Conservation (phyloP, 2,797 vertebrate genomes). For the Channa striata region DNA sequence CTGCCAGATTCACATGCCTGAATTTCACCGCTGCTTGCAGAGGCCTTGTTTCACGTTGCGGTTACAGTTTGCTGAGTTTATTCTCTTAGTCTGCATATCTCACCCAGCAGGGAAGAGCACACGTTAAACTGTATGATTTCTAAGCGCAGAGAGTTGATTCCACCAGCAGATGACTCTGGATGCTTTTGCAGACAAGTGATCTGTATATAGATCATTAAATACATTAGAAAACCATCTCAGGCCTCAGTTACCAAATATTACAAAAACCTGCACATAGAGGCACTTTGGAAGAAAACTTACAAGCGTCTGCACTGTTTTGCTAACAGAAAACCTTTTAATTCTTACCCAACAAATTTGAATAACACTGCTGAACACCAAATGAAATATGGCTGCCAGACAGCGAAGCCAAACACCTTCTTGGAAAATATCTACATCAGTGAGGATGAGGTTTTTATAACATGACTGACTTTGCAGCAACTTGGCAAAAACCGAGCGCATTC, state of each 20-base stretch:
- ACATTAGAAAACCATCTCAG: constrained; percentile 45
- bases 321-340: constrained; percentile 16
- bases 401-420: constrained; percentile 62
- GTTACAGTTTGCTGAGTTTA: constrained; percentile 54
- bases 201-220: constrained; percentile 61
- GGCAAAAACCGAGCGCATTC: constrained; percentile 48
- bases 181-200: constrained; percentile 39
- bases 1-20: constrained; percentile 37
- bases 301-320: constrained; percentile 33
- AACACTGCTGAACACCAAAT: constrained; percentile 39
- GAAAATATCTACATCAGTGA: constrained; percentile 53
- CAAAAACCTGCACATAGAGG: constrained; percentile 13
- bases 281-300: constrained; percentile 43
- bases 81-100: constrained; percentile 67
- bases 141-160: constrained; percentile 60
- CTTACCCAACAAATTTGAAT: constrained; percentile 43
- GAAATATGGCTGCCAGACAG: constrained; percentile 51
- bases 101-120: constrained; percentile 67
- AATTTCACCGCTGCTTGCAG: constrained; percentile 56
- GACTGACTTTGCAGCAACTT: constrained; percentile 61
- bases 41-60: constrained; percentile 59
- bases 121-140: constrained; percentile 63
- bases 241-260: constrained; percentile 25
- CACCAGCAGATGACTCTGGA: constrained; percentile 74
- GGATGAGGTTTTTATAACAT: constrained; percentile 63